A percentile compares a stretch with the other conserved stretches of the same genome.
Conservation (phyloP, 2,797 vertebrate genomes). For the Balearica regulorum region DNA sequence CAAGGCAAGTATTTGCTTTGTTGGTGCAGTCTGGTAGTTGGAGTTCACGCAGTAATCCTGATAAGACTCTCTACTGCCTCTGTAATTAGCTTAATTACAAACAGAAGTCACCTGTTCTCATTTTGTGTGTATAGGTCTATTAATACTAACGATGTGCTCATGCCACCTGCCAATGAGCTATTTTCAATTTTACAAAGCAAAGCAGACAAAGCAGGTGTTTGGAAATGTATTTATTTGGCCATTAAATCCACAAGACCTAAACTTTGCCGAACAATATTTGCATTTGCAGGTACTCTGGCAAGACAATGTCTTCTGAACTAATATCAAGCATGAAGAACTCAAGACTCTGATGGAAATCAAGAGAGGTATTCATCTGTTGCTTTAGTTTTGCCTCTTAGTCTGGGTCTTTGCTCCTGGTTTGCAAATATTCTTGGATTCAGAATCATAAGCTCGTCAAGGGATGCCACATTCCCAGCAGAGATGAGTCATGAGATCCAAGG, state of each 20-base stretch:
- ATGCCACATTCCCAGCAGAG: neutral
- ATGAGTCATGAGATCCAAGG: neutral
- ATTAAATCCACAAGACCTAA: neutral
- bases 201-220: neutral
- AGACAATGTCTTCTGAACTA: neutral
- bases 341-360: neutral
- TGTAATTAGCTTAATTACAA: slow-evolving; percentile 1
- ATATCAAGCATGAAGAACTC: neutral
- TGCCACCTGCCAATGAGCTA: neutral
- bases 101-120: neutral
- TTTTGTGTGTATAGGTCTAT: neutral
- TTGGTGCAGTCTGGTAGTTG: neutral
- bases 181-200: neutral
- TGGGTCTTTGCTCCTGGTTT: neutral
- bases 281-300: neutral
- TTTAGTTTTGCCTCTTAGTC: neutral
- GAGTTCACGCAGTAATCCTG: neutral
- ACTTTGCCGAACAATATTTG: neutral
- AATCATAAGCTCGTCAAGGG: neutral
- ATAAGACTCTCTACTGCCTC: neutral
- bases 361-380: neutral
- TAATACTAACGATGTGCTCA: neutral
- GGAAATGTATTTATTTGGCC: neutral
- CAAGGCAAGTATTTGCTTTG: neutral
- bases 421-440: neutral